Percentiles rank a stretch among this genome's conserved stretches.
These are phyloP conservation scores for Coecobrya sp. DNA, from an alignment of 2,888 invertebrate genomes.

Conservation along the genomic window DNA sequence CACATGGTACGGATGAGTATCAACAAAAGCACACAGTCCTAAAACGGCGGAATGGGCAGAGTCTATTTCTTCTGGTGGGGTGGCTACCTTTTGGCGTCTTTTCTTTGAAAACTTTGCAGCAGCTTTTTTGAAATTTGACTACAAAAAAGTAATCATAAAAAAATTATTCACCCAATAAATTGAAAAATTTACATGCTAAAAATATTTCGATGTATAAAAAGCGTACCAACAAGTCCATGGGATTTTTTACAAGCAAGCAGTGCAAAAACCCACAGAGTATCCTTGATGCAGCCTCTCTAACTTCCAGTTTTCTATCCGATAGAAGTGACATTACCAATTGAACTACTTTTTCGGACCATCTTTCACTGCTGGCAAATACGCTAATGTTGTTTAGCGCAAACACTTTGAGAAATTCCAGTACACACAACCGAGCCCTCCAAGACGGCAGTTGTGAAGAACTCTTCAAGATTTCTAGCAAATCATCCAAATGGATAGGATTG, in stretches of 20 bases:
- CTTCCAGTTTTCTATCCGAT: slow-evolving; percentile 93
- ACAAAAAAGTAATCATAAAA: slow-evolving; percentile 35
- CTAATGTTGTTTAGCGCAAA: slow-evolving; percentile 89
- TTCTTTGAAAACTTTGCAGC: slow-evolving; percentile 87
- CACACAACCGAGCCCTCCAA: slow-evolving; percentile 89
- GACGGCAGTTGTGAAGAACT: slow-evolving; percentile 87
- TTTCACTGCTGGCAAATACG: slow-evolving; percentile 87
- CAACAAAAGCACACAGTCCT: slow-evolving; percentile 95
- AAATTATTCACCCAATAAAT: neutral
- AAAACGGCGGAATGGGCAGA: slow-evolving; percentile 94
- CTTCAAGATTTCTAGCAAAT: slow-evolving; percentile 90
- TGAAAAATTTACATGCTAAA: too few species aligned
- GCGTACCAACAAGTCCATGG: slow-evolving; percentile 90
- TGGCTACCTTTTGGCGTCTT: slow-evolving; percentile 80
- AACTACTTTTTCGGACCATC: slow-evolving; percentile 88
- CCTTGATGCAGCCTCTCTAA: slow-evolving; percentile 94
- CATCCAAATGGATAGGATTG: slow-evolving; percentile 89
- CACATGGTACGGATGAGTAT: slow-evolving; percentile 96
- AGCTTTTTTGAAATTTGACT: slow-evolving; percentile 90
- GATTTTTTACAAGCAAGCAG: slow-evolving; percentile 92
- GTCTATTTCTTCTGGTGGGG: slow-evolving; percentile 87
- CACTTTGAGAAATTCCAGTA: slow-evolving; percentile 88
- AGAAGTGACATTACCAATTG: slow-evolving; percentile 91
- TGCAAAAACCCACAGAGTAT: slow-evolving; percentile 95
- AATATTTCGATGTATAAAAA: too few species aligned